These are phyloP conservation scores for Ommatoiulus sabulosus DNA, from an alignment of 2,888 invertebrate genomes.

Conservation along the genomic window DNA sequence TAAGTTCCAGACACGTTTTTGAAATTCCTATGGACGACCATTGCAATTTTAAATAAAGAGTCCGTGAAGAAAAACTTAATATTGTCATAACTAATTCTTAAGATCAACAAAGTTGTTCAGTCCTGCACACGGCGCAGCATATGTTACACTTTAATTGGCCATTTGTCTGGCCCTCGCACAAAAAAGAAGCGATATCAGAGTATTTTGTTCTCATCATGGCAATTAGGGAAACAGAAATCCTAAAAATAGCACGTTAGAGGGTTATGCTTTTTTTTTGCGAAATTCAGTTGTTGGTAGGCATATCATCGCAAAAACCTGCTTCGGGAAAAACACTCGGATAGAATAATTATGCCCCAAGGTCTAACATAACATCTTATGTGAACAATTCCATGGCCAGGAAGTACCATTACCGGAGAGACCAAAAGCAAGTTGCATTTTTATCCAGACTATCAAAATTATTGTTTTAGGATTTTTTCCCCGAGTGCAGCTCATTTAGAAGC, in stretches of 20 bases:
- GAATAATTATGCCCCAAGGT: slow-evolving; percentile 34
- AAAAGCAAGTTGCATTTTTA: neutral
- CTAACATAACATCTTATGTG: neutral
- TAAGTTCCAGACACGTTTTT: no score
- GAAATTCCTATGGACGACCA: no score
- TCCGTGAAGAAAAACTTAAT: no score
- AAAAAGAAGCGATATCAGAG: neutral
- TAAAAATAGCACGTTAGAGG: neutral
- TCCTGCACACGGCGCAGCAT: neutral
- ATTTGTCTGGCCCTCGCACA: neutral
- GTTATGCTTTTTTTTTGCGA: neutral
- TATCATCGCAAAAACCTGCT: neutral
- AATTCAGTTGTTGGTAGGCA: neutral
- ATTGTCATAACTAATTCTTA: neutral
- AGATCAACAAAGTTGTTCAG: neutral
- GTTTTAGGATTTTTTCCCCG: neutral
- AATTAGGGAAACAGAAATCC: neutral
- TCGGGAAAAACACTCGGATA: neutral
- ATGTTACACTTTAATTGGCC: neutral
- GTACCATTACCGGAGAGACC: neutral
- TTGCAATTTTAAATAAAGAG: no score
- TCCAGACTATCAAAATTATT: neutral
- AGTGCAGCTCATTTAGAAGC: neutral
- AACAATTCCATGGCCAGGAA: neutral
- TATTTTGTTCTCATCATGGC: neutral